Evolutionary conservation across 2,113 vertebrate genomes (phyloP), one percentile per base, ranked within the genome.

Genomic region (Antennarius striatus): DNA sequence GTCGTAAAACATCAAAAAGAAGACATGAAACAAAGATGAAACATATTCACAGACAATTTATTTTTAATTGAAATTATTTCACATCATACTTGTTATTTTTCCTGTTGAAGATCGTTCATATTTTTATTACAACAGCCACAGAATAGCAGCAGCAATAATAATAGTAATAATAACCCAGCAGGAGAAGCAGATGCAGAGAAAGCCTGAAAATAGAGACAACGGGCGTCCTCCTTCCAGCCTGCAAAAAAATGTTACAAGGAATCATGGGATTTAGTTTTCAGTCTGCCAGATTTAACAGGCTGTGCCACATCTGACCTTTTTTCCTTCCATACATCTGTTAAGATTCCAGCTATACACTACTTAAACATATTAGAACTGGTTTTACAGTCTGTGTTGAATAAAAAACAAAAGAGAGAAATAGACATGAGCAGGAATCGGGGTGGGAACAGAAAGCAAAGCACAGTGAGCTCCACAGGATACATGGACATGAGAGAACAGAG

Each of bases 41-140:
- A 94, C 93, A 94, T 95, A 95, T 86, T 97, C 95, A 96, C 95
- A 96, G 95, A 98, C 95, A 94, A 90, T 98, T 98, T 97, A 88
- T 86, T 90, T 96, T 94, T 92, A 92, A 95, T 96, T 96, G 94
- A 96, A 97, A 96, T 95, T 93, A 95, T 95, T 95, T 96, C 95
- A 98, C 95, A 98, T 96, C 93, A 94, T 94, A 86, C 79, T 95
- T 94, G 79, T 95, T 95, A 90, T 82, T 89, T 84, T 91, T 88
- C 86, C 86, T 89, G 79, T 91, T 83, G 86, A 91, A 85, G 83
- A 82, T 90, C 56, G 85, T 87, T 94, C 88, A 87, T 88, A 77
- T 86, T 89, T 83, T 84, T 94, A 95, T 94, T 94, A 97, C 93
- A 95, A 92, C 94, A 94, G 95, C 95, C 96, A 96, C 92, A 94